Evolutionary conservation across 2,797 vertebrate species (phyloP).

Genomic region (Arrhamphus sclerolepis): DNA sequence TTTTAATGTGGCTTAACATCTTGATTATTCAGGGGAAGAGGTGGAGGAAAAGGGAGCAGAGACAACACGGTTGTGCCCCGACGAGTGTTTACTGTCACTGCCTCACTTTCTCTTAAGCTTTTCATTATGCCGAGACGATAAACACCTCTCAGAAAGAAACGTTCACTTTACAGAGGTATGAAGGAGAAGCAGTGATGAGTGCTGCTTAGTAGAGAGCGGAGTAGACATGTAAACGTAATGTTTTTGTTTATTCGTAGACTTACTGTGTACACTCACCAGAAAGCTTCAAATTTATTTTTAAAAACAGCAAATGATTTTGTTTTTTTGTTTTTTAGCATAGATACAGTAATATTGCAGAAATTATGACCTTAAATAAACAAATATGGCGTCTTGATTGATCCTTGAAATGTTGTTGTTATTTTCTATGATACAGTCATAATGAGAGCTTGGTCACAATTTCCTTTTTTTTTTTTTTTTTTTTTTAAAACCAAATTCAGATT

Average conservation of each 20-base stretch:
- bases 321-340: slow-evolving; percentile 3
- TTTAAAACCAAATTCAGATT: slow-evolving; percentile 17
- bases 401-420: neutral
- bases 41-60: slow-evolving; percentile 59
- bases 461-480: too few relatives aligned
- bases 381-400: neutral
- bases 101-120: slow-evolving; percentile 80
- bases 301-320: neutral
- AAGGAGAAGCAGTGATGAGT: slow-evolving; percentile 43
- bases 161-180: slow-evolving; percentile 56
- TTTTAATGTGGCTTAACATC: slow-evolving; percentile 98
- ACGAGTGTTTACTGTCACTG: slow-evolving; percentile 75
- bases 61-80: slow-evolving; percentile 70
- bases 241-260: slow-evolving; percentile 35
- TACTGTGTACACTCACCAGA: slow-evolving; percentile 22
- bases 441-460: neutral
- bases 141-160: slow-evolving; percentile 66
- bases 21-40: slow-evolving; percentile 85
- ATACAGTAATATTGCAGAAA: neutral
- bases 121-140: slow-evolving; percentile 78
- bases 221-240: slow-evolving; percentile 24
- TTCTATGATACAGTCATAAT: neutral
- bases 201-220: slow-evolving; percentile 29
- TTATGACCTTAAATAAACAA: neutral
- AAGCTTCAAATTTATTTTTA: too few relatives aligned